Conservation (phyloP, 2,113 vertebrate species). For the Cromileptes altivelis region DNA sequence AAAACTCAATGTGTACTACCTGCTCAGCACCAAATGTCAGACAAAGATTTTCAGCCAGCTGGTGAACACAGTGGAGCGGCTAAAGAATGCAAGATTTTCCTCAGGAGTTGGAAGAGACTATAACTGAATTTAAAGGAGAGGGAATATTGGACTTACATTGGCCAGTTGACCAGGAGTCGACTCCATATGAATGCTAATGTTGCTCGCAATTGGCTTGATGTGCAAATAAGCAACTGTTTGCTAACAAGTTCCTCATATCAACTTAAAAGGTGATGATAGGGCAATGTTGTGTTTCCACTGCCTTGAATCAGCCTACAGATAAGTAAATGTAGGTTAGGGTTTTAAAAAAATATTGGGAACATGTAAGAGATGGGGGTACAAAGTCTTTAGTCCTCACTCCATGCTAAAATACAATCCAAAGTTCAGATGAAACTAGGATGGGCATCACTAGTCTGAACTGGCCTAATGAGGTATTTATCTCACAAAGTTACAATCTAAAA, state of each 20-base stretch:
- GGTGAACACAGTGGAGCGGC: background rate
- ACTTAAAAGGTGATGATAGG: background rate
- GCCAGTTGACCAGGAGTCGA: background rate
- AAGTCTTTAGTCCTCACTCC: background rate
- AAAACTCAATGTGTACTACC: background rate
- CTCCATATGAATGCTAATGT: background rate
- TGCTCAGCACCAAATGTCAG: background rate
- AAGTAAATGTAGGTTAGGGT: background rate
- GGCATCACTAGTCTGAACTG: background rate
- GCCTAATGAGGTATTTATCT: background rate
- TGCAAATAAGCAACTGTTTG: no score
- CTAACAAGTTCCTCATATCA: no score
- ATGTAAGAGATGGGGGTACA: background rate
- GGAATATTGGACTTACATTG: background rate
- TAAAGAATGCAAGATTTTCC: background rate
- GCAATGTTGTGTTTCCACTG: background rate
- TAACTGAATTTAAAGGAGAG: background rate
- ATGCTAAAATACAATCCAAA: background rate
- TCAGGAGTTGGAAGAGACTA: background rate
- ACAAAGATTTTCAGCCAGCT: background rate
- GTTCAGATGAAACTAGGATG: background rate
- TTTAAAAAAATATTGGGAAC: background rate
- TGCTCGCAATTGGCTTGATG: background rate
- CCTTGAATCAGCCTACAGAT: background rate
- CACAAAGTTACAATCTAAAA: background rate